Conservation (phyloP, 2,113 vertebrate genomes). For the Mormyrus lacerda region DNA sequence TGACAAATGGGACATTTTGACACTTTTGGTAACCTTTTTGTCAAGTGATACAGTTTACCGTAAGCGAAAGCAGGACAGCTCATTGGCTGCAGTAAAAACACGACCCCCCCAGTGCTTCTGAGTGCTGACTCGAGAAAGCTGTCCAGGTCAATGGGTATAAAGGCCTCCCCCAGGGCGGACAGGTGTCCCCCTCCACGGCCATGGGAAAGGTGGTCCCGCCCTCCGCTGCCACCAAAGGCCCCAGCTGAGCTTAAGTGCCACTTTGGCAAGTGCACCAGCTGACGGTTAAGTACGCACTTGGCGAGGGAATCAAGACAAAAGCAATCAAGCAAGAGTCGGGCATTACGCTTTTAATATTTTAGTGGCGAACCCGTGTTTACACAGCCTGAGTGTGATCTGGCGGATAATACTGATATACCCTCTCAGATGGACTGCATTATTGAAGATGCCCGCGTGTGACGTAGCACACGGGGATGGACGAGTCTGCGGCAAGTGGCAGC, state of each 20-base stretch:
- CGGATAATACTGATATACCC: background rate
- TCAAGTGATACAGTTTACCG: background rate
- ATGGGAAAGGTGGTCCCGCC: background rate
- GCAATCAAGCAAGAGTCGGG: conserved; percentile 3
- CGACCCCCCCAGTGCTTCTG: background rate
- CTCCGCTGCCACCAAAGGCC: background rate
- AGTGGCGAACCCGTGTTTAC: background rate
- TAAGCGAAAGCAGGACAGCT: background rate
- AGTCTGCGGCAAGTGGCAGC: background rate
- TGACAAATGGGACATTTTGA: background rate
- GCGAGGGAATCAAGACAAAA: background rate
- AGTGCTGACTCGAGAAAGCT: background rate
- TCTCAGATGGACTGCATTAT: background rate
- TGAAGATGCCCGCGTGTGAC: background rate
- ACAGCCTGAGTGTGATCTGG: background rate
- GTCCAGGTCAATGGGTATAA: background rate
- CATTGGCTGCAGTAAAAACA: background rate
- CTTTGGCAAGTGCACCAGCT: background rate
- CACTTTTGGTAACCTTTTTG: background rate
- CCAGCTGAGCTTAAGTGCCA: background rate
- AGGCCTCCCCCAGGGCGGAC: background rate
- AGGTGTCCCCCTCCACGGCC: background rate
- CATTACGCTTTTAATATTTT: background rate
- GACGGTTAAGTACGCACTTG: background rate
- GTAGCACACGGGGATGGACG: background rate